A percentile compares a stretch with the other conserved stretches of the same genome.
These are phyloP conservation scores for Neocloeon triangulifer DNA, from an alignment of 1,140 invertebrate genomes.

Conservation along the genomic window DNA sequence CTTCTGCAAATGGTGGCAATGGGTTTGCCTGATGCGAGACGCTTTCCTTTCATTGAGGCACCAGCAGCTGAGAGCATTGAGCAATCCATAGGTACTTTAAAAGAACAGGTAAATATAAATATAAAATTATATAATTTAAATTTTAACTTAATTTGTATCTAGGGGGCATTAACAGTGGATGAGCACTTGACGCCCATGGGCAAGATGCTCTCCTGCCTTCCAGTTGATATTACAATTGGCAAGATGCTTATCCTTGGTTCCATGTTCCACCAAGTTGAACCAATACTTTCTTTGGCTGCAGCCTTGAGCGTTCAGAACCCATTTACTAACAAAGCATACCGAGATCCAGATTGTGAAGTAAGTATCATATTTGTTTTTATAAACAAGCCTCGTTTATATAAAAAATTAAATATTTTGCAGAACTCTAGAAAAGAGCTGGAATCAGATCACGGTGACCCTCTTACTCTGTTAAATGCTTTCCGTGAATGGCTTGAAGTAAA, in stretches of 20 bases:
- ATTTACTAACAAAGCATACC: slow-evolving; percentile 71
- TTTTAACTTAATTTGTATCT: slow-evolving; percentile 10
- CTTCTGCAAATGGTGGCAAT: slow-evolving; percentile 88
- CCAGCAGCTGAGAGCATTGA: slow-evolving; percentile 65
- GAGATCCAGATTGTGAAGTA: slow-evolving; percentile 61
- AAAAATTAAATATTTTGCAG: slow-evolving; percentile 16
- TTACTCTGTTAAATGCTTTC: slow-evolving; percentile 75
- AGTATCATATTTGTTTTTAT: slow-evolving; percentile 7
- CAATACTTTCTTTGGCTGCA: slow-evolving; percentile 76
- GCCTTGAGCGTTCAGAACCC: slow-evolving; percentile 83
- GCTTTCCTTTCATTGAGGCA: slow-evolving; percentile 90
- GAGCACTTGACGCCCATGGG: slow-evolving; percentile 81
- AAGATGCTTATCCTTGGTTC: slow-evolving; percentile 91
- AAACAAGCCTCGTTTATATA: not conserved
- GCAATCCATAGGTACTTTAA: slow-evolving; percentile 61
- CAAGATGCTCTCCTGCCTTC: slow-evolving; percentile 63
- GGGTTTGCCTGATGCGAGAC: slow-evolving; percentile 71
- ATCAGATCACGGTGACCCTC: slow-evolving; percentile 86
- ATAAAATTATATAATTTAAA: not conserved
- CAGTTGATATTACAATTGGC: slow-evolving; percentile 85
- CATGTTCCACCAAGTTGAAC: slow-evolving; percentile 73
- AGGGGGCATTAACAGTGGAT: slow-evolving; percentile 62
- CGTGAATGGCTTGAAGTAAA: slow-evolving; percentile 75
- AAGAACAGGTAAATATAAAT: slow-evolving; percentile 46
- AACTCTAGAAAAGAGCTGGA: slow-evolving; percentile 56